Percentiles rank a stretch among this genome's conserved stretches.
These are phyloP conservation scores for Tachypleus tridentatus DNA, from an alignment of 1,140 invertebrate species.

Conservation along the genomic window DNA sequence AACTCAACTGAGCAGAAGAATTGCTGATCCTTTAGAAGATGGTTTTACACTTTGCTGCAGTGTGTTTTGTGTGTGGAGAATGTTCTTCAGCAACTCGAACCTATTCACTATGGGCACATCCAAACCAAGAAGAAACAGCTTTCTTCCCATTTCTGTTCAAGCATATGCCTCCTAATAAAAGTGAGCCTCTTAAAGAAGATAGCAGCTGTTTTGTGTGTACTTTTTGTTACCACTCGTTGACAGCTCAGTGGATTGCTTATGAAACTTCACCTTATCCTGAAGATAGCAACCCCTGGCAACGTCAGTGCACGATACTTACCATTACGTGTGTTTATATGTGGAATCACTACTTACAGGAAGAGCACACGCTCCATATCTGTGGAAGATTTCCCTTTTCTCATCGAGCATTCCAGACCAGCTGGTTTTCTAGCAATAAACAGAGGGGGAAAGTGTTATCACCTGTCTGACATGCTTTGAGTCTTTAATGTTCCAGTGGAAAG, in stretches of 20 bases:
- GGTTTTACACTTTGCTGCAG: slow-evolving; percentile 16
- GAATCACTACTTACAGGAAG: slow-evolving; percentile 69
- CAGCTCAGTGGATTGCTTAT: slow-evolving; percentile 74
- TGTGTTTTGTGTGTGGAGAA: slow-evolving; percentile 29
- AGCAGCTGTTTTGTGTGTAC: slow-evolving; percentile 83
- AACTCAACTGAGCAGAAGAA: background rate
- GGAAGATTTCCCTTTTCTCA: slow-evolving; percentile 49
- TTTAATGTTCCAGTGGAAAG: slow-evolving; percentile 52
- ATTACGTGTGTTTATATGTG: slow-evolving; percentile 86
- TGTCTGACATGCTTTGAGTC: slow-evolving; percentile 87
- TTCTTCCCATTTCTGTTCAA: slow-evolving; percentile 84
- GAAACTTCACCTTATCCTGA: slow-evolving; percentile 34
- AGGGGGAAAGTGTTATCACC: slow-evolving; percentile 76
- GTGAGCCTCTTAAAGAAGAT: slow-evolving; percentile 49
- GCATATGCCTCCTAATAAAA: slow-evolving; percentile 65
- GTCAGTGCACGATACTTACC: slow-evolving; percentile 78
- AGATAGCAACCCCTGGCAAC: slow-evolving; percentile 29
- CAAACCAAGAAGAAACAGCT: slow-evolving; percentile 32
- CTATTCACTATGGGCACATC: slow-evolving; percentile 21
- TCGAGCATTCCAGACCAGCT: slow-evolving; percentile 64
- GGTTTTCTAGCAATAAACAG: slow-evolving; percentile 74
- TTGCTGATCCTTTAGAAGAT: slow-evolving; percentile 18
- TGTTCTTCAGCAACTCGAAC: slow-evolving; percentile 23
- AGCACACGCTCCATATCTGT: slow-evolving; percentile 72
- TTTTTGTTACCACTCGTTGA: slow-evolving; percentile 84